Evolutionary conservation across 92 coral and sea anemone species (phyloP), one percentile per base, ranked within the genome.

Genomic region (Parazoanthus atlanticus): DNA sequence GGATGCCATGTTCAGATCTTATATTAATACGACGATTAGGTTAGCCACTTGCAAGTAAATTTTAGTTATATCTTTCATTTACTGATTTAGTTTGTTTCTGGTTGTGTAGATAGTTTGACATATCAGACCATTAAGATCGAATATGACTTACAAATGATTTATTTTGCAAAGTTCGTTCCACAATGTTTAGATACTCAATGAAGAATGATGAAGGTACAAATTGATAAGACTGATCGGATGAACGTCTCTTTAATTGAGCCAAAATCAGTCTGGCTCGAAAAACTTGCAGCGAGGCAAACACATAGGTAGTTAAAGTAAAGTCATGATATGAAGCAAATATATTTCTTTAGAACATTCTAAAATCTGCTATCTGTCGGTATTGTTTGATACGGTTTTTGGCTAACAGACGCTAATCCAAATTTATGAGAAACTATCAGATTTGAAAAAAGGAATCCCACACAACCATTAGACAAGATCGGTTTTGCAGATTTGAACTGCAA

Each of bases 181-280:
- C 2, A n/a, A 56, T n/a, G 11, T 47, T 6, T 56, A 16, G 72
- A 21, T 1, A 31, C 26, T 32, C 73, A 32, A 33, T 28, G 52
- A 17, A 9, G 17, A 23, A 36, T 30, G 65, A 82, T n/a, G n/a
- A 26, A 64, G 32, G 38, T 40, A 13, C n/a, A 23, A 61, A 28
- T 21, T 8, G 69, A 61, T 61, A 61, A 61, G 69, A 61, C 28
- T n/a, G 58, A 29, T 15, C 65, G 25, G 67, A 16, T 23, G 31
- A 17, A 43, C 23, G 61, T 19, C 77, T 1, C 78, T 26, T 43
- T 52, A 13, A 16, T 25, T 7, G 6, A 47, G 56, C 76, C 8
- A 33, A 30, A 28, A 33, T 8, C n/a, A n/a, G n/a, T 84, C 87
- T 84, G 87, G 66, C 33, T 69, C n/a, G 43, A 74, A 84, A 84